Evolutionary conservation across 1,140 invertebrate genomes (phyloP).

Genomic region (Harlomillsia oculata): DNA sequence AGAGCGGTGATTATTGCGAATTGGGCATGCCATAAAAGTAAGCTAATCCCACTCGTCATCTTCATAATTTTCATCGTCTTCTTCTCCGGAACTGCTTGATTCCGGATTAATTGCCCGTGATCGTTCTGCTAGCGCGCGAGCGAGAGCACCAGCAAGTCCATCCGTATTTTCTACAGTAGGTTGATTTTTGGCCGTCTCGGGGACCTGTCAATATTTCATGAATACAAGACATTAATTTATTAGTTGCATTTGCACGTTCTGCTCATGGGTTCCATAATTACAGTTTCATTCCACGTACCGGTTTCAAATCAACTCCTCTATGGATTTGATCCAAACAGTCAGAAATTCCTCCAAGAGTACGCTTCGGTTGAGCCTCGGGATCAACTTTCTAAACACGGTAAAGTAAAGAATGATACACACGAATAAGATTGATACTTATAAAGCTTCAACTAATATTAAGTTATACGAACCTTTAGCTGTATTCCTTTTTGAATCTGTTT

Average conservation of each 20-base stretch:
- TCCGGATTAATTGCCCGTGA: slow-evolving; percentile 55
- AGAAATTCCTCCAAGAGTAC: slow-evolving; percentile 43
- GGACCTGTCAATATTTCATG: slow-evolving; percentile 4
- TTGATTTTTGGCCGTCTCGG: slow-evolving; percentile 8
- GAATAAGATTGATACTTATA: neutral
- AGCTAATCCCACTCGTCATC: slow-evolving; percentile 63
- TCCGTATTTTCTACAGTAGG: slow-evolving; percentile 21
- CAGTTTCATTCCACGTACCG: too few relatives aligned
- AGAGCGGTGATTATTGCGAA: too few relatives aligned
- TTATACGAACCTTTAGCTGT: slow-evolving; percentile 47
- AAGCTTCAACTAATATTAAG: neutral
- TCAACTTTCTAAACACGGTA: slow-evolving; percentile 38
- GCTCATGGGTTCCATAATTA: too few relatives aligned
- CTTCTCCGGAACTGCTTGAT: slow-evolving; percentile 48
- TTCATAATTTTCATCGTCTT: slow-evolving; percentile 46
- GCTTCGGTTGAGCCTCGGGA: slow-evolving; percentile 15
- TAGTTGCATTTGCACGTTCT: too few relatives aligned
- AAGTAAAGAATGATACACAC: neutral
- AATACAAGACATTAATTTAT: neutral
- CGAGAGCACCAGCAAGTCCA: slow-evolving; percentile 66
- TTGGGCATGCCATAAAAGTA: too few relatives aligned
- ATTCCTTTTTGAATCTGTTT: slow-evolving; percentile 64
- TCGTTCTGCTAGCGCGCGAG: slow-evolving; percentile 62
- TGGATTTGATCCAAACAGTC: slow-evolving; percentile 70
- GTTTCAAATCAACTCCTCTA: slow-evolving; percentile 62